These are phyloP conservation scores for Euplexia lucipara DNA, from an alignment of 2,888 invertebrate species.

Conservation along the genomic window DNA sequence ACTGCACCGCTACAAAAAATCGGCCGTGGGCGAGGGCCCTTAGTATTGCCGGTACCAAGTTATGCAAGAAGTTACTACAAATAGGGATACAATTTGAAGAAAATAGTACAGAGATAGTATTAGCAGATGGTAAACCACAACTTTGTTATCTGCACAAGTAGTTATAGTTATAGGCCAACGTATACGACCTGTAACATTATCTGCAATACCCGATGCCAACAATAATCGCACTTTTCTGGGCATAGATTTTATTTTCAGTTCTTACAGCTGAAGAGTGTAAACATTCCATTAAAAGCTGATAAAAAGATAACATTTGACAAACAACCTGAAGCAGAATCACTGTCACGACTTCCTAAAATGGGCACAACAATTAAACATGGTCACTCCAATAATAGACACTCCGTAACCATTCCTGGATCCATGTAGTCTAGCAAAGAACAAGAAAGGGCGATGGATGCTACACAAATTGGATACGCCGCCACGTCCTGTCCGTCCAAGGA, in stretches of 20 bases:
- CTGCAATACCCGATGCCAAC: background rate
- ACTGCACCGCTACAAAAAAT: too few relatives aligned
- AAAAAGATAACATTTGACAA: background rate
- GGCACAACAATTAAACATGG: conserved; percentile 7
- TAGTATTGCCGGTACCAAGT: too few relatives aligned
- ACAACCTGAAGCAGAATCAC: background rate
- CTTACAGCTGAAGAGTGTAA: background rate
- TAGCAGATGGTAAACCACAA: background rate
- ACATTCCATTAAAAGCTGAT: background rate
- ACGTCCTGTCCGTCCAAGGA: conserved; percentile 3
- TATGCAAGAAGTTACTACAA: too few relatives aligned
- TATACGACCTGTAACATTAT: background rate
- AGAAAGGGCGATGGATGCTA: background rate
- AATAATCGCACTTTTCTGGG: conserved; percentile 11
- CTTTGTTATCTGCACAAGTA: background rate
- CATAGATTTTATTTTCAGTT: conserved; percentile 8
- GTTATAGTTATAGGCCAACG: background rate
- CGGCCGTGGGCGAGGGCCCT: too few relatives aligned
- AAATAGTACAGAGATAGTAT: too few relatives aligned
- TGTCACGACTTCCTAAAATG: conserved; percentile 1
- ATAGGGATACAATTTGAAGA: too few relatives aligned
- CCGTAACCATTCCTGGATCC: background rate
- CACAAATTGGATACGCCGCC: conserved; percentile 5
- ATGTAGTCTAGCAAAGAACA: background rate
- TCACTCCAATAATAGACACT: conserved; percentile 3